A percentile compares a stretch with the other conserved stretches of the same genome.
Conservation (phyloP, 2,113 vertebrate species). For the Lepisosteus oculatus region DNA sequence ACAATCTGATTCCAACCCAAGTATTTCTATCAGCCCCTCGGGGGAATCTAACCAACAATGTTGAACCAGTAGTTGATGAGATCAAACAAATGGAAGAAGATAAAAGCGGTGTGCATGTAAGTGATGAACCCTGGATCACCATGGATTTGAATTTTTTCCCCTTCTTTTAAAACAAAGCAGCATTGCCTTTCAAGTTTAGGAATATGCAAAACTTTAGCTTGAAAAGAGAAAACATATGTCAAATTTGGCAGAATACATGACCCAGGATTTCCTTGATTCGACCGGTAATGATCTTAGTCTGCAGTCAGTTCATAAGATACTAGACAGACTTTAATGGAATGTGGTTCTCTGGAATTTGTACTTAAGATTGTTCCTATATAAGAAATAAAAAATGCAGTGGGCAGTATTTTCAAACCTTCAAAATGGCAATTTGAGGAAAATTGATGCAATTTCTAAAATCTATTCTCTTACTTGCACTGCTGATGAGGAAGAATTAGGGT, state of each 20-base stretch:
- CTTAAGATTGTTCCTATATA: neutral
- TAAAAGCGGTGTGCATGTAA: neutral
- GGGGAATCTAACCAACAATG: neutral
- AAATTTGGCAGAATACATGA: conserved; percentile 16
- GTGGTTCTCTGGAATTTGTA: neutral
- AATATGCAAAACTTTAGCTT: conserved; percentile 18
- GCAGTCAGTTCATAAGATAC: conserved; percentile 2
- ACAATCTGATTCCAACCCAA: neutral
- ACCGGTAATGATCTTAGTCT: conserved; percentile 17
- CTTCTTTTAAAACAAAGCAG: conserved; percentile 16
- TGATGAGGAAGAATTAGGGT: too few species aligned
- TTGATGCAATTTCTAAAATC: too few species aligned
- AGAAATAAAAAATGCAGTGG: neutral
- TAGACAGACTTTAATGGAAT: conserved; percentile 11
- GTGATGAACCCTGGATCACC: conserved; percentile 7
- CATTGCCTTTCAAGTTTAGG: conserved; percentile 9
- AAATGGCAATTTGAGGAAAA: neutral
- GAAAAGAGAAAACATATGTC: conserved; percentile 25
- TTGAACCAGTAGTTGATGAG: too few species aligned
- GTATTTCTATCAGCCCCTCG: neutral
- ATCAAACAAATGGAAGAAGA: neutral
- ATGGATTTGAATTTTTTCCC: neutral
- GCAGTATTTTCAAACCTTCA: neutral
- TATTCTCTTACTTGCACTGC: too few species aligned
- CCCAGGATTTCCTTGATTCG: conserved; percentile 6